A percentile compares a stretch with the other conserved stretches of the same genome.
phyloP scores from a whole-genome alignment of 2,113 vertebrate genomes.

The Rhinichthys klamathensis region DNA sequence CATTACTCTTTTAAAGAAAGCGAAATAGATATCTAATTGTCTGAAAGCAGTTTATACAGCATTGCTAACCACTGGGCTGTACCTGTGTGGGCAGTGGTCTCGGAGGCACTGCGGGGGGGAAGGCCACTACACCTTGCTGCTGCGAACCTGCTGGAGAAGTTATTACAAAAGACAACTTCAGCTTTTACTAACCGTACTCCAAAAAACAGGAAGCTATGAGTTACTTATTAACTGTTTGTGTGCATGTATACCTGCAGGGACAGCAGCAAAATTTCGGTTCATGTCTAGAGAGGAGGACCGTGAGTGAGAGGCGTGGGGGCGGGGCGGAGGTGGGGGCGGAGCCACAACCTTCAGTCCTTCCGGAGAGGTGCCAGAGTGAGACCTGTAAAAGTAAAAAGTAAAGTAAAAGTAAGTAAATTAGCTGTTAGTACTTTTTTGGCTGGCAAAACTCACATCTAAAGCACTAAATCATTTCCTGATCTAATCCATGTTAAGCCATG shows the following conservation, averaged over 20 bases:
- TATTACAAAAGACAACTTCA: background rate
- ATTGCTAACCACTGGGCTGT: constrained; percentile 16
- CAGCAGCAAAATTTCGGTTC: constrained; percentile 89
- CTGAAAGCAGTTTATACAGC: background rate
- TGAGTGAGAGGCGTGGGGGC: constrained; percentile 94
- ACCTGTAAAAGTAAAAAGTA: constrained; percentile 72
- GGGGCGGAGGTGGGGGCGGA: constrained; percentile 92
- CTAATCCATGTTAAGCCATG: background rate
- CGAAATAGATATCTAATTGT: background rate
- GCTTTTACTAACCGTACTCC: background rate
- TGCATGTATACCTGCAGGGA: constrained; percentile 76
- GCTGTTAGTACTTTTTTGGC: background rate
- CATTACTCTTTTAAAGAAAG: background rate
- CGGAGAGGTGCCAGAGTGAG: constrained; percentile 95
- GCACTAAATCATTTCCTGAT: background rate
- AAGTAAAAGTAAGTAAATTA: background rate
- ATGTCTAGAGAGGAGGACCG: constrained; percentile 96
- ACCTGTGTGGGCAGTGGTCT: constrained; percentile 95
- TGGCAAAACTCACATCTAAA: background rate
- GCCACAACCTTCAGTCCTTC: constrained; percentile 84
- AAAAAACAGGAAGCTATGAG: background rate
- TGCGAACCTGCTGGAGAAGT: constrained; percentile 76
- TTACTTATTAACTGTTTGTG: background rate
- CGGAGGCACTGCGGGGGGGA: constrained; percentile 96
- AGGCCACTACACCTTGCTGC: constrained; percentile 84